phyloP scores from a whole-genome alignment of 2,888 invertebrate species.

The Neelides folsomi region DNA sequence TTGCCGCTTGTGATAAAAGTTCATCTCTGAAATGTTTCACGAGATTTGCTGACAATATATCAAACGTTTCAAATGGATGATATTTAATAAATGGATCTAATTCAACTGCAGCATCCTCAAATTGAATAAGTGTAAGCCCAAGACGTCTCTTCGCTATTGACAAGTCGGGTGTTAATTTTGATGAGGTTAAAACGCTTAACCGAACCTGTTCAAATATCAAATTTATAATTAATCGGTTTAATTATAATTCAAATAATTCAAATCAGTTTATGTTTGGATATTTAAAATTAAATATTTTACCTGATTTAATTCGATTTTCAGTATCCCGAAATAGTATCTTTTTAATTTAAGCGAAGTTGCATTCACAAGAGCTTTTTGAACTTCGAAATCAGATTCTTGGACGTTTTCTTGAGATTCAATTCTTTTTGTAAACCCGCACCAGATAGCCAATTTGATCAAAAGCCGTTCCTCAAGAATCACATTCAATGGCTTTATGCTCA shows the following conservation, averaged over 20 bases:
- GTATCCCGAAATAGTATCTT: conserved; percentile 71
- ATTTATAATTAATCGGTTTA: neutral
- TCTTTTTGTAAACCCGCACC: conserved; percentile 40
- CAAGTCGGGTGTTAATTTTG: conserved; percentile 63
- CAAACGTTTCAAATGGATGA: conserved; percentile 83
- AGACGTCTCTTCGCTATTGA: conserved; percentile 67
- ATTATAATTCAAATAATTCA: too few species aligned
- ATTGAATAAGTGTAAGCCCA: conserved; percentile 78
- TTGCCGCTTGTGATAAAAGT: conserved; percentile 85
- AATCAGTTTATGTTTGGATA: too few species aligned
- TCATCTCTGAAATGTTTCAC: conserved; percentile 80
- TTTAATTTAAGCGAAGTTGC: conserved; percentile 66
- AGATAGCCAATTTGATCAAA: conserved; percentile 52
- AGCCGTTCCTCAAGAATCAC: conserved; percentile 77
- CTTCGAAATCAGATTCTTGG: conserved; percentile 67
- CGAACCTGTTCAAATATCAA: conserved; percentile 52
- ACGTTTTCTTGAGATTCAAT: conserved; percentile 45
- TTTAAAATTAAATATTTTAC: too few species aligned
- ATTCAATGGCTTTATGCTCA: conserved; percentile 43
- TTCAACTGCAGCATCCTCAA: conserved; percentile 91
- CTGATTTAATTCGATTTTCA: conserved; percentile 65
- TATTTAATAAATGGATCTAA: conserved; percentile 72
- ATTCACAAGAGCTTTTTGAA: conserved; percentile 63
- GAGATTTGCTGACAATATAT: conserved; percentile 66
- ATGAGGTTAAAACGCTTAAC: conserved; percentile 76